Conservation (phyloP, 2,888 invertebrate species). For the Dastarcus helophoroides region DNA sequence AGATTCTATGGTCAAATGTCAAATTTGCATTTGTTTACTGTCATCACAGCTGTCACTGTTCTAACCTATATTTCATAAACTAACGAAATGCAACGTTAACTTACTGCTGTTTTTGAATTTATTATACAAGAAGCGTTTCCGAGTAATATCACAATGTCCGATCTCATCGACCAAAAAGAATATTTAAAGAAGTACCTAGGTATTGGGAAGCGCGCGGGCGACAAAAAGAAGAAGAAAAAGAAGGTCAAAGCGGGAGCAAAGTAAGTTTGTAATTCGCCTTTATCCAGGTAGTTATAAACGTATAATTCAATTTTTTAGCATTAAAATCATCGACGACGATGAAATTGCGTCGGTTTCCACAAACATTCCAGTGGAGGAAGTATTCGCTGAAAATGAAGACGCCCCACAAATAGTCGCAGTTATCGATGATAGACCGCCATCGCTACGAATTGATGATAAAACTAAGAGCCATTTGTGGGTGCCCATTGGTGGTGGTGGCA, state of each 20-base stretch:
- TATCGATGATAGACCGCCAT: constrained; percentile 68
- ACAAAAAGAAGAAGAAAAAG: constrained; percentile 57
- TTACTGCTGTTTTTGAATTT: no score
- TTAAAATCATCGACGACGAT: constrained; percentile 82
- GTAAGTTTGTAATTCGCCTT: constrained; percentile 3
- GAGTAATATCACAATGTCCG: no score
- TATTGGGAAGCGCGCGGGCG: constrained; percentile 47
- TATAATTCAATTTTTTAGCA: constrained; percentile 37
- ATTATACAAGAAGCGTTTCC: no score
- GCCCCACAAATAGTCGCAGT: constrained; percentile 83
- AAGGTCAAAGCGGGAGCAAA: constrained; percentile 26
- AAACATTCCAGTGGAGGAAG: constrained; percentile 48
- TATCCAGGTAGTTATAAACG: neutral
- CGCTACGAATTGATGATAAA: constrained; percentile 38
- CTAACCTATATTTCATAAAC: no score
- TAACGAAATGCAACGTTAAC: no score
- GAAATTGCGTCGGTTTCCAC: constrained; percentile 50
- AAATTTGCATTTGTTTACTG: no score
- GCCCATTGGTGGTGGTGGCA: constrained; percentile 23
- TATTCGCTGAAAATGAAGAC: constrained; percentile 68
- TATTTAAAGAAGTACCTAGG: constrained; percentile 69
- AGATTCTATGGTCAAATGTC: no score
- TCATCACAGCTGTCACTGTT: no score
- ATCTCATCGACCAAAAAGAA: constrained; percentile 64
- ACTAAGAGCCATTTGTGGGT: constrained; percentile 30